These are phyloP conservation scores for Hydrotaea diabolus DNA, from an alignment of 2,888 invertebrate genomes.

Conservation along the genomic window DNA sequence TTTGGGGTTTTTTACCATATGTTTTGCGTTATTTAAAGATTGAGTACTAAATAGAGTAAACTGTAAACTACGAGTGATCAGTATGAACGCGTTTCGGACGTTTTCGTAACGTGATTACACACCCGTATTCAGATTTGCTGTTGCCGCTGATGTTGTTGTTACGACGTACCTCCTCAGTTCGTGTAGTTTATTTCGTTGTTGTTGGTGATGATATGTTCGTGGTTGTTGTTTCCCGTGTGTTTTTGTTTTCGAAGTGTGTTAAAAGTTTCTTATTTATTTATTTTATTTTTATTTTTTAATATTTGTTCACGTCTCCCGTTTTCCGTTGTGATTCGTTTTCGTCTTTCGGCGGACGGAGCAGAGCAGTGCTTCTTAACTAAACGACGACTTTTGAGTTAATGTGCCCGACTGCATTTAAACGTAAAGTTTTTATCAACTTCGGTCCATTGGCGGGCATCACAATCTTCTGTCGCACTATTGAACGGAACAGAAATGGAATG, in stretches of 20 bases:
- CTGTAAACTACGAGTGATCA: neutral
- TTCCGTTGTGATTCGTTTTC: conserved; percentile 4
- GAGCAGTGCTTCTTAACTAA: conserved; percentile 47
- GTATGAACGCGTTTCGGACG: conserved; percentile 8
- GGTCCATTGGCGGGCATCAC: too few species aligned
- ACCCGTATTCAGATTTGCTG: neutral
- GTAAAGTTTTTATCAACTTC: conserved; percentile 60
- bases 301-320: conserved; percentile 8
- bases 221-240: neutral
- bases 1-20: too few species aligned
- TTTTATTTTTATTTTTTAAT: conserved; percentile 2
- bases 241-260: conserved; percentile 25
- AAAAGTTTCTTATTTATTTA: neutral
- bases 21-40: too few species aligned
- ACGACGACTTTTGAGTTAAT: conserved; percentile 62
- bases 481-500: too few species aligned
- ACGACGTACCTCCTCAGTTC: neutral
- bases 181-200: neutral
- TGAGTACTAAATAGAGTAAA: too few species aligned
- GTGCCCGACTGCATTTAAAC: conserved; percentile 47
- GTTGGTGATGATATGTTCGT: neutral
- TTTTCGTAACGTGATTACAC: conserved; percentile 12
- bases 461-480: too few species aligned
- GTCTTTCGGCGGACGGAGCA: conserved; percentile 37
- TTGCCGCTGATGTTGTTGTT: too few species aligned